Base-by-base conservation (phyloP, 2,797 vertebrate genomes). In the Falco concolor region DNA sequence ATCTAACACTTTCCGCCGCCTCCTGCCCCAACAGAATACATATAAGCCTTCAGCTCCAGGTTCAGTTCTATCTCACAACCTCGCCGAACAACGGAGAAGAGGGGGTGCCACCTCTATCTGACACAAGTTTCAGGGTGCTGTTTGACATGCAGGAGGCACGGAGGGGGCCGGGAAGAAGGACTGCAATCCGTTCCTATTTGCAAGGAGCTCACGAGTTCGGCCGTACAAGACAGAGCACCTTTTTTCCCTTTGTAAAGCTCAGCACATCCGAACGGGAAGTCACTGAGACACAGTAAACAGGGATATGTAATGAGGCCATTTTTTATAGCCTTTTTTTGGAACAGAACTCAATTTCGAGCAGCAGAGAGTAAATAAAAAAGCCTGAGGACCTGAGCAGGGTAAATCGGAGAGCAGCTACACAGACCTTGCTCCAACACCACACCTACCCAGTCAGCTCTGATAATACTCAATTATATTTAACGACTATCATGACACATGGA, bases 251-350 rank as follows among this genome's bases (percentile, higher is more conserved):
- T 84, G 54, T 23, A 44, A 88, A 84, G 91, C 95, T 86, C 75
- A 76, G 87, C 93, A 94, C 93, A 96, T 93, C 95, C 67, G 14
- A 95, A 96, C 25, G 90, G 95, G 96, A 97, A 96, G 94, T 95
- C 87, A 64, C 36, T 1, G 83, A 96, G 95, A 96, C 91, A 69
- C 89, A 91, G 93, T 80, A 90, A 96, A 95, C 95, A 96, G 63
- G 30, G 84, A 90, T 18, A 74, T 64, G 85, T 25, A 95, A 94
- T 6, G 18, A 91, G 83, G 87, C 77, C 38, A 2, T 73, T 90
- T 87, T 84, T 92, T 67, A 70, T 5, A 56, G 67, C 38, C 5
- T 8, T 45, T 76, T 69, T 83, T 87, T 87, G 87, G 87, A 95
- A 86, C 87, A 32, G 80, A 91, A 63, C 80, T 87, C 67, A 4